These are phyloP conservation scores for Belgica antarctica DNA, from an alignment of 2,888 invertebrate species.

Conservation along the genomic window DNA sequence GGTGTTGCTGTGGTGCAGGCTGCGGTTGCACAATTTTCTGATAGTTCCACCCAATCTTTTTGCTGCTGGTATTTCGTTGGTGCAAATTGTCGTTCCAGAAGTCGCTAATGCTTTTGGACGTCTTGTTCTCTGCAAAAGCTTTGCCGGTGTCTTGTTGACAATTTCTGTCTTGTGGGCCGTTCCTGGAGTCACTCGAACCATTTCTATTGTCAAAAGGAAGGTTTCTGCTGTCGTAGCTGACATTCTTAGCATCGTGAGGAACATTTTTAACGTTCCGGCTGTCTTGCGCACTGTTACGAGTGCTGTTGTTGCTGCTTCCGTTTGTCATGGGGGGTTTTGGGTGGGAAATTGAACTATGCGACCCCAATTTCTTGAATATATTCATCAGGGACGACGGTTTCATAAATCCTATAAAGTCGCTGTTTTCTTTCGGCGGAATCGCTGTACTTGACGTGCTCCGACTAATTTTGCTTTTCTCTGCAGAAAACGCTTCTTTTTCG, in stretches of 20 bases:
- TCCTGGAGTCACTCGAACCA: no score
- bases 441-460: constrained; percentile 54
- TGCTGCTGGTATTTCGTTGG: constrained; percentile 46
- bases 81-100: constrained; percentile 55
- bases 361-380: constrained; percentile 41
- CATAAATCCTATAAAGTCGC: constrained; percentile 38
- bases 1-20: background rate
- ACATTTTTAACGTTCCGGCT: no score
- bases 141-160: constrained; percentile 22
- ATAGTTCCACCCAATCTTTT: constrained; percentile 51
- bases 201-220: no score
- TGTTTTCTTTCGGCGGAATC: constrained; percentile 47
- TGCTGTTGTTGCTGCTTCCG: constrained; percentile 3
- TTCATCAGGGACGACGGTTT: constrained; percentile 42
- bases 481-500: background rate
- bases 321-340: background rate
- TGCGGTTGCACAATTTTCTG: constrained; percentile 50
- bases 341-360: constrained; percentile 20
- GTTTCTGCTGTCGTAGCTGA: no score
- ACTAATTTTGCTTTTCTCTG: constrained; percentile 48
- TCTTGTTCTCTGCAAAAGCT: constrained; percentile 49
- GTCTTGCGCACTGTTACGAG: background rate
- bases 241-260: no score
- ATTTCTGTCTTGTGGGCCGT: background rate
- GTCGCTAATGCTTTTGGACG: constrained; percentile 51